Evolutionary conservation across 2,888 invertebrate genomes (phyloP).

Genomic region (Papilio gigon): DNA sequence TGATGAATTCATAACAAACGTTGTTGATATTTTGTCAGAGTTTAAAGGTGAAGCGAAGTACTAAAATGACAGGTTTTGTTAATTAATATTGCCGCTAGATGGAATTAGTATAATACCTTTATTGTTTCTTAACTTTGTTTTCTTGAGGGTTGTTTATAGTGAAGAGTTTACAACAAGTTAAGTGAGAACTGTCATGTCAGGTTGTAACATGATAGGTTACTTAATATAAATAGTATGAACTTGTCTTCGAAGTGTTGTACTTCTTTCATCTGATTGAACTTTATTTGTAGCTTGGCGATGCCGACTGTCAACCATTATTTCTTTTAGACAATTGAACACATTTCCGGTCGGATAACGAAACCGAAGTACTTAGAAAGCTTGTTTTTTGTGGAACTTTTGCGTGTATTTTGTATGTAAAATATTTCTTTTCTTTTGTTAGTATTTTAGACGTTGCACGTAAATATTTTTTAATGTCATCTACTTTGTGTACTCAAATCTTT

Average conservation of each 20-base stretch:
- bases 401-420: not conserved
- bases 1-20: no score
- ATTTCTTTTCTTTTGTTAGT: not conserved
- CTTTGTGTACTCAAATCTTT: no score
- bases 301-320: not conserved
- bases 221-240: not conserved
- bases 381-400: not conserved
- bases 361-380: not conserved
- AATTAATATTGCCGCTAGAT: no score
- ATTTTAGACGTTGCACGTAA: not conserved
- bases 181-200: no score
- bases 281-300: not conserved
- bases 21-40: no score
- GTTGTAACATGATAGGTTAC: no score
- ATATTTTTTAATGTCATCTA: not conserved
- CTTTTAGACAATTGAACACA: constrained; percentile 15
- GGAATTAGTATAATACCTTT: no score
- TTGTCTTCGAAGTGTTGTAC: not conserved
- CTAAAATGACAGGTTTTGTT: no score
- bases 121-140: no score
- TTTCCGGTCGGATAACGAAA: not conserved
- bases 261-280: constrained; percentile 2
- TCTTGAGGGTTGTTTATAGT: no score
- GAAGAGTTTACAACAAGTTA: no score
- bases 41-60: no score